Evolutionary conservation across 1,140 invertebrate genomes (phyloP), one percentile per base, ranked within the genome.

Genomic region (Drosophila albomicans): DNA sequence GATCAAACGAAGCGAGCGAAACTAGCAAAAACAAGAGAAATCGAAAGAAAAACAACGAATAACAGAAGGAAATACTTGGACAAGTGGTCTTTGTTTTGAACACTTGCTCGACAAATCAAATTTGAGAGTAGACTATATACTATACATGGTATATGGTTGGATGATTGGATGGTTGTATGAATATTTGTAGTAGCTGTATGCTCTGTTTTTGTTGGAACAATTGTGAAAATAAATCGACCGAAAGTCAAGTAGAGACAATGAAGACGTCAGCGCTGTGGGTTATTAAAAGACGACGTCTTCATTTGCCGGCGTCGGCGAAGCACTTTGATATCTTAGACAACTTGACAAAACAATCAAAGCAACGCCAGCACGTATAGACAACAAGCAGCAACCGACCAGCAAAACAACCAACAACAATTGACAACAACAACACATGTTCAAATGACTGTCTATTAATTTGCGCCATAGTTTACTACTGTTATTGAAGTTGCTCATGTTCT

Each of bases 271-370:
- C 88, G 82, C 88, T 91, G 88, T 88, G 88, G 88, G 88, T 79
- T 91, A 91, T 91, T 88, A 88, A 75, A 81, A 59, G 66, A 35
- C 45, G 66, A 35, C 35, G 48, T 30, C 1, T 49, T 64, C 54
- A 61, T 43, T 8, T 32, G 58, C 32, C n/a, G n/a, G 35, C 62
- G 69, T 66, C 82, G 84, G 75, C 75, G 69, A 45, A 38, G 11
- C 15, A 10, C 86, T 91, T 91, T 91, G 88, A 91, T 91, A 91
- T 89, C 68, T 76, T 71, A 91, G 88, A 91, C 88, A 91, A 91
- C 88, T 91, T 91, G 88, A 91, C 88, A 91, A 91, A 91, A 91
- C 82, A 91, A 91, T 91, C 88, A 88, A 91, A 89, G 78, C 82
- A 79, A 78, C 70, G 70, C 71, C 71, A 78, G 71, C 70, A 77